Evolutionary conservation across 1,140 invertebrate genomes (phyloP).

Genomic region (Phymastichus coffea): DNA sequence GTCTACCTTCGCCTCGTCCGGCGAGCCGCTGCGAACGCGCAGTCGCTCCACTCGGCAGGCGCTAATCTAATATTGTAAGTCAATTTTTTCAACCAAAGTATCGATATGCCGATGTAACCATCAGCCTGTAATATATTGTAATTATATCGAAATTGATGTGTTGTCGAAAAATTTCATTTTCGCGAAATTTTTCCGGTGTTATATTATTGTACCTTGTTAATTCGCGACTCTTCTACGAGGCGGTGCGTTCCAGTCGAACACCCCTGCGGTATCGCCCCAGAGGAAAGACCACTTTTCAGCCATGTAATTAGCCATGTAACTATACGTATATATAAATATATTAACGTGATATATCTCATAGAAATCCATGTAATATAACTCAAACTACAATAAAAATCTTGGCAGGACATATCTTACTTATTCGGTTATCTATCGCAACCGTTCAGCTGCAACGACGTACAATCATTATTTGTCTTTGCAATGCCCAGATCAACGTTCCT

Average conservation of each 20-base stretch:
- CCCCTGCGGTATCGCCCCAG: too few species aligned
- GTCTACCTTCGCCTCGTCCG: background rate
- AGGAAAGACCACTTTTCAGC: slow-evolving; percentile 42
- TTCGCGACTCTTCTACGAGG: slow-evolving; percentile 30
- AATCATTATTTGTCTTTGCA: too few species aligned
- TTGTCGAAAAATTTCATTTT: slow-evolving; percentile 41
- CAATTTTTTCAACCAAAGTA: slow-evolving; percentile 19
- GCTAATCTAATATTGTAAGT: background rate
- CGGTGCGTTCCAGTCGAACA: too few species aligned
- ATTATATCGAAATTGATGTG: slow-evolving; percentile 50
- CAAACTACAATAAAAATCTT: slow-evolving; percentile 27
- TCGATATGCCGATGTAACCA: slow-evolving; percentile 9
- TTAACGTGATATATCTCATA: slow-evolving; percentile 41
- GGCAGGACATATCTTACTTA: too few species aligned
- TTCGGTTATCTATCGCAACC: too few species aligned
- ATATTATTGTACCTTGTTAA: slow-evolving; percentile 38
- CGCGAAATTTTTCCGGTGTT: slow-evolving; percentile 37
- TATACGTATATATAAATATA: slow-evolving; percentile 49
- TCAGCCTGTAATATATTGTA: slow-evolving; percentile 53
- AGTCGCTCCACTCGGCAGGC: background rate
- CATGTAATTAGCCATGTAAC: slow-evolving; percentile 42
- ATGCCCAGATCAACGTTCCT: too few species aligned
- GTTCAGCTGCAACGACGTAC: too few species aligned
- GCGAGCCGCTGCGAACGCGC: background rate
- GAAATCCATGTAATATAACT: slow-evolving; percentile 26